phyloP scores from a whole-genome alignment of 2,797 vertebrate species.

The Tolypeutes matacus region DNA sequence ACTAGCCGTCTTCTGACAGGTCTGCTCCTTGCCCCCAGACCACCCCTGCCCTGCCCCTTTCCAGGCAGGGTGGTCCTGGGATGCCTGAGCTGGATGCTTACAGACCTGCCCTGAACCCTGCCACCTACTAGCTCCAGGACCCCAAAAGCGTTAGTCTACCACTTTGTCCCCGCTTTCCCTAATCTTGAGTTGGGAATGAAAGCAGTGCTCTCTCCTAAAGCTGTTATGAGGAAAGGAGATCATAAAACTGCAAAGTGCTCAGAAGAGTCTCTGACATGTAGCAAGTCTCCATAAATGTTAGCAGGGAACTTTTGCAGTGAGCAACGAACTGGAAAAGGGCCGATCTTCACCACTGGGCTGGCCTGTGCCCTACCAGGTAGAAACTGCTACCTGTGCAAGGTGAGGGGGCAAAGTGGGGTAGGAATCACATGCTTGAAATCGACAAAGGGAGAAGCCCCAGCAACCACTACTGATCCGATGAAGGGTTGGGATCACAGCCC shows the following conservation, averaged over 20 bases:
- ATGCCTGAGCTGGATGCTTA: neutral
- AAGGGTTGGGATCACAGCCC: no score
- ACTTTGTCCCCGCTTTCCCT: neutral
- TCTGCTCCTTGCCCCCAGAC: neutral
- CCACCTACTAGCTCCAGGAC: accelerated
- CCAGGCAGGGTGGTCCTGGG: accelerated
- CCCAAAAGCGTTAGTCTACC: neutral
- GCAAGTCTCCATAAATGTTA: accelerated
- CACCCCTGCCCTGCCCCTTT: accelerated
- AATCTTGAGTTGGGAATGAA: no score
- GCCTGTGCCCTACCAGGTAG: accelerated
- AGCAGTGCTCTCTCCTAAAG: accelerated
- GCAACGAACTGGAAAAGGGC: accelerated
- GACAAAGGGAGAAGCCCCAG: accelerated
- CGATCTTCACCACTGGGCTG: accelerated
- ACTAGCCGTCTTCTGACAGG: neutral
- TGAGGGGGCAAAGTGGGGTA: accelerated
- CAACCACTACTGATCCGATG: no score
- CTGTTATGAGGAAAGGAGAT: accelerated
- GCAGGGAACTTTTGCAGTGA: accelerated
- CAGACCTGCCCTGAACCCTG: no score
- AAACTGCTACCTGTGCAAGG: no score
- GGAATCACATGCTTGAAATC: accelerated
- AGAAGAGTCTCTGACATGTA: accelerated
- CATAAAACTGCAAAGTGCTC: accelerated